Conservation (phyloP, 2,888 invertebrate genomes). For the Drosophila mimetica region DNA sequence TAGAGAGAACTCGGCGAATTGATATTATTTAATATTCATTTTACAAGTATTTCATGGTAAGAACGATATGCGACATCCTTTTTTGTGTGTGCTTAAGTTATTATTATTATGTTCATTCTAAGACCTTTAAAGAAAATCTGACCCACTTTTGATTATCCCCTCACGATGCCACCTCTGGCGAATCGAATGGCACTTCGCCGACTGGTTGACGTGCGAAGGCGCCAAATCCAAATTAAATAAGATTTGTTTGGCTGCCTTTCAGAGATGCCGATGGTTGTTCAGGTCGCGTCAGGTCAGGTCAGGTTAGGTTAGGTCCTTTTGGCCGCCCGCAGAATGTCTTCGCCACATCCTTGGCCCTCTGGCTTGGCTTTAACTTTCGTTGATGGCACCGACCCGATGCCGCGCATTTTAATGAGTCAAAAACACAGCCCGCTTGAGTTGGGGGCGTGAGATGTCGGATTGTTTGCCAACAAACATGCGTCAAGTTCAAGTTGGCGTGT, state of each 20-base stretch:
- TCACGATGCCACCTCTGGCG: constrained; percentile 21
- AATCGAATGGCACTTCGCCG: constrained; percentile 14
- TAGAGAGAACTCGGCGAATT: too few species aligned
- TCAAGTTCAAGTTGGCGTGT: constrained; percentile 68
- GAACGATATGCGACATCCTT: too few species aligned
- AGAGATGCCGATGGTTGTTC: constrained; percentile 61
- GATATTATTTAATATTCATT: too few species aligned
- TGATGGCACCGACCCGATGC: constrained; percentile 70
- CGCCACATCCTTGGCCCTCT: constrained; percentile 7
- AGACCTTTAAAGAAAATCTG: too few species aligned
- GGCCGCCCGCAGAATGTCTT: constrained; percentile 26
- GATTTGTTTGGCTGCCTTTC: constrained; percentile 77
- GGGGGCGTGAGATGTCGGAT: constrained; percentile 44
- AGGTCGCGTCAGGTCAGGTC: constrained; percentile 55
- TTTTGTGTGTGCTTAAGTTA: too few species aligned
- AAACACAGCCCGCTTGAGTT: constrained; percentile 28
- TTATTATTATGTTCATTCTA: too few species aligned
- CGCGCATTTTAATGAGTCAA: constrained; percentile 75
- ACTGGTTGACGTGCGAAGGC: constrained; percentile 64
- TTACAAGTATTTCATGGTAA: too few species aligned
- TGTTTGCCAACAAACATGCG: constrained; percentile 79
- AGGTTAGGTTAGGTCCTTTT: constrained; percentile 57
- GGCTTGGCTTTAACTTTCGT: constrained; percentile 59
- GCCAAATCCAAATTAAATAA: constrained; percentile 78
- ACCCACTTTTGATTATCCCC: background rate